These are phyloP conservation scores for Tragelaphus strepsiceros DNA, from an alignment of 2,113 vertebrate species.

Conservation along the genomic window DNA sequence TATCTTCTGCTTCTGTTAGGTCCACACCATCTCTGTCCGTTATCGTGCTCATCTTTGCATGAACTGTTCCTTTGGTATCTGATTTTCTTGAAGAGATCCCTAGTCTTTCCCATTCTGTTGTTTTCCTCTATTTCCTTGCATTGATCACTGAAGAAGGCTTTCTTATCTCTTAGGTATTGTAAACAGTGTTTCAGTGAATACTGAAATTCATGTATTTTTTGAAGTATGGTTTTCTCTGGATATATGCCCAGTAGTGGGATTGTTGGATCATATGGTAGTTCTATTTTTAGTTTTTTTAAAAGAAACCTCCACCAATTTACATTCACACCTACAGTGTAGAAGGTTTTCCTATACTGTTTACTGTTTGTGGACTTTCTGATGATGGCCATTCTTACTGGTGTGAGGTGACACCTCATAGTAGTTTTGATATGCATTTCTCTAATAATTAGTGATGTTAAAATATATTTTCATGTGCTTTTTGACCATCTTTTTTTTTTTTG, in stretches of 20 bases:
- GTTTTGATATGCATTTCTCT: background rate
- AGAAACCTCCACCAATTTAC: background rate
- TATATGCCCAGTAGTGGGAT: background rate
- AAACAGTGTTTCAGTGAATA: background rate
- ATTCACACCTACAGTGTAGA: background rate
- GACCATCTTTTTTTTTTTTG: background rate
- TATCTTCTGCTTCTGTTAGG: no score
- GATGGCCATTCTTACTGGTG: background rate
- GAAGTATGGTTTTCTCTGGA: background rate
- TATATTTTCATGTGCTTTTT: background rate
- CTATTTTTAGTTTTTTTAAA: background rate
- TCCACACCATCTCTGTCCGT: no score
- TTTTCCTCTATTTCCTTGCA: no score
- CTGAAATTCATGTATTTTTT: background rate
- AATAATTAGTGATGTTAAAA: background rate
- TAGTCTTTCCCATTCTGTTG: no score
- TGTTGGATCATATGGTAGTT: background rate
- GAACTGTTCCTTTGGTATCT: no score
- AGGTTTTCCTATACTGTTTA: background rate
- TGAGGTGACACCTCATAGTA: background rate
- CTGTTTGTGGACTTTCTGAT: background rate
- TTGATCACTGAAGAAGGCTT: no score
- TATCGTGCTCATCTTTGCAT: no score
- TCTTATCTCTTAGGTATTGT: background rate
- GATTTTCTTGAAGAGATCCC: no score